Evolutionary conservation across 2,797 vertebrate genomes (phyloP).

Genomic region (Spinus olivaceus): DNA sequence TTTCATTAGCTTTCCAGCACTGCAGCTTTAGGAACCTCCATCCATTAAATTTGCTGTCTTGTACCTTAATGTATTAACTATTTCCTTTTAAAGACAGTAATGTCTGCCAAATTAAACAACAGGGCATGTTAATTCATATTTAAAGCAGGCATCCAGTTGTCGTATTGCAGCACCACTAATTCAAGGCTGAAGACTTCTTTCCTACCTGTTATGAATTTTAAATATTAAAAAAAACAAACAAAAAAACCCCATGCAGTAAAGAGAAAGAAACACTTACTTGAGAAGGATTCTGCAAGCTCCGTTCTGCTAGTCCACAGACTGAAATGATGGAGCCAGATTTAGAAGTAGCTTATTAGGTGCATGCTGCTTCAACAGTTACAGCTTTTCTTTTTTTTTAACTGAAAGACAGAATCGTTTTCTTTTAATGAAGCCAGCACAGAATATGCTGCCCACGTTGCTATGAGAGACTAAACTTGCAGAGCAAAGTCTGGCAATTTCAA

Average conservation of each 20-base stretch:
- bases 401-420: slow-evolving; percentile 36
- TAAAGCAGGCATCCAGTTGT: slow-evolving; percentile 42
- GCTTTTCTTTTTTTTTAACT: slow-evolving; percentile 39
- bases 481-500: slow-evolving; percentile 21
- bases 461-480: slow-evolving; percentile 34
- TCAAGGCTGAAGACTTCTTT: background rate
- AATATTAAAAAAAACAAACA: background rate
- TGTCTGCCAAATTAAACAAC: slow-evolving; percentile 53
- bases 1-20: slow-evolving; percentile 15
- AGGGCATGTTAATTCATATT: slow-evolving; percentile 21
- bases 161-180: slow-evolving; percentile 49
- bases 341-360: slow-evolving; percentile 61
- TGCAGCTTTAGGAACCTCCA: background rate
- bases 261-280: slow-evolving; percentile 55
- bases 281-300: slow-evolving; percentile 26
- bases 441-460: slow-evolving; percentile 37
- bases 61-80: slow-evolving; percentile 25
- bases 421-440: slow-evolving; percentile 45
- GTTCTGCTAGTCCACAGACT: slow-evolving; percentile 45
- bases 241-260: background rate
- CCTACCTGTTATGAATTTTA: slow-evolving; percentile 32
- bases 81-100: slow-evolving; percentile 30
- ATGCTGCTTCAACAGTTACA: slow-evolving; percentile 56
- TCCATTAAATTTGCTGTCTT: background rate
- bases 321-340: slow-evolving; percentile 52